Conservation (phyloP, 2,797 vertebrate species). For the Allobates femoralis region DNA sequence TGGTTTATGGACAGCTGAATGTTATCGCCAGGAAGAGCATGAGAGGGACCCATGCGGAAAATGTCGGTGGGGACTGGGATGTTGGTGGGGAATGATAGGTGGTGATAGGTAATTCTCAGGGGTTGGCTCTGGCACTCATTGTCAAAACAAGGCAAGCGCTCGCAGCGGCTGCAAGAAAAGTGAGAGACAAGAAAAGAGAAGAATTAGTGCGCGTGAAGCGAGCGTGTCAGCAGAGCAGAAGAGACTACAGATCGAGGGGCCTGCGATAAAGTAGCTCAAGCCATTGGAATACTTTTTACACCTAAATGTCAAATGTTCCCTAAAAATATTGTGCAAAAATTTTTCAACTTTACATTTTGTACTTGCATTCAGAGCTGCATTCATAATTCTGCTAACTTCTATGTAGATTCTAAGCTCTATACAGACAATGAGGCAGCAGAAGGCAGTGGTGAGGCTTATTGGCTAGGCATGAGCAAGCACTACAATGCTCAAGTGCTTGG, state of each 20-base stretch:
- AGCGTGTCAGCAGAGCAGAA: constrained; percentile 67
- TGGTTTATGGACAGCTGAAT: constrained; percentile 88
- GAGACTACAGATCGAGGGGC: constrained; percentile 15
- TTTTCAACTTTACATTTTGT: neutral
- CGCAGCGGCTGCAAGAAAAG: constrained; percentile 95
- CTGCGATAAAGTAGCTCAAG: neutral
- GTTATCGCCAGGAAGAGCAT: constrained; percentile 84
- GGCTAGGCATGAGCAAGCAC: too few species aligned
- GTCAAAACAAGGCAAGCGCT: constrained; percentile 98
- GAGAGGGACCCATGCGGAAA: constrained; percentile 98
- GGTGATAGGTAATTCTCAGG: constrained; percentile 97
- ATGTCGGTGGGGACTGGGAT: constrained; percentile 91
- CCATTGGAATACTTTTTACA: neutral
- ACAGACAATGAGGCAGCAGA: neutral
- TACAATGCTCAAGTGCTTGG: too few species aligned
- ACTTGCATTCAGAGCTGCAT: neutral
- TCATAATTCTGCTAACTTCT: neutral
- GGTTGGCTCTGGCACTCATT: constrained; percentile 94
- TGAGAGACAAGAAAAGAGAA: constrained; percentile 76
- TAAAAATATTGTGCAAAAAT: neutral
- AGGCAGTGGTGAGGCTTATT: neutral
- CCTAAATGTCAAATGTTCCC: neutral
- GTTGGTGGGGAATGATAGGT: constrained; percentile 97
- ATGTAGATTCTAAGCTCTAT: neutral
- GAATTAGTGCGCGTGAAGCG: constrained; percentile 74